Base-by-base conservation (phyloP, 1,140 invertebrate genomes). In the Neoseiulus cucumeris region DNA sequence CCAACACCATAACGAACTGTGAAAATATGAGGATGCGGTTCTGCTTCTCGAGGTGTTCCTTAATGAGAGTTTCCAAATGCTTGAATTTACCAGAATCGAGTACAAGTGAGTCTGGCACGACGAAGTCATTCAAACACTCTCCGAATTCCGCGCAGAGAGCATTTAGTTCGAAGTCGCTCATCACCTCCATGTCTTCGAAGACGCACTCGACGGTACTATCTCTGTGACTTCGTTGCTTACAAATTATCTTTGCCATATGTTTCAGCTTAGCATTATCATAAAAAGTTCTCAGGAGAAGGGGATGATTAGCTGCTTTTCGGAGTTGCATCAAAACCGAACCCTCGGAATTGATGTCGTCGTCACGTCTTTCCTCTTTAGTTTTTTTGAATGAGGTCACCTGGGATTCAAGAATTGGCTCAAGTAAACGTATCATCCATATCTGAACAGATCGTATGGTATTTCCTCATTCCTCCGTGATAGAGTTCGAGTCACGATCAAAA, bases 141-240 rank as follows among this genome's bases (percentile, higher is more conserved):
- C 83, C 70, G 70, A 82, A 84, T 18, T 77, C 75, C 65, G 80
- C 76, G 44, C 87, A 85, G 17, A 92, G 74, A 68, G 85, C 82
- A 75, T 89, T 85, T 65, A 96, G 84, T 72, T 93, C 87, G 76
- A 91, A 95, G 78, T 97, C 93, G 0, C 87, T 90, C 80, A 88
- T 83, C 70, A 84, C 85, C 20, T 82, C 75, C 72, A 97, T 79
- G 74, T 96, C 91, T 71, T 96, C 89, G 47, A 84, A 84, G 64
- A 92, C 84, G 68, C 90, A 85, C 33, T 91, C 78, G 30, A 82
- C 78, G 73, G 89, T 85, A 47, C 85, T 86, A 69, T 91, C 85
- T 71, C 85, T 85, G 70, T 90, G 89, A 0, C 75, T 77, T 1
- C 82, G 79, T 71, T 86, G 83, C 30, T 70, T 28, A 44, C 14